These are phyloP conservation scores for Latrodectus hesperus DNA, from an alignment of 2,888 invertebrate genomes.

Conservation along the genomic window DNA sequence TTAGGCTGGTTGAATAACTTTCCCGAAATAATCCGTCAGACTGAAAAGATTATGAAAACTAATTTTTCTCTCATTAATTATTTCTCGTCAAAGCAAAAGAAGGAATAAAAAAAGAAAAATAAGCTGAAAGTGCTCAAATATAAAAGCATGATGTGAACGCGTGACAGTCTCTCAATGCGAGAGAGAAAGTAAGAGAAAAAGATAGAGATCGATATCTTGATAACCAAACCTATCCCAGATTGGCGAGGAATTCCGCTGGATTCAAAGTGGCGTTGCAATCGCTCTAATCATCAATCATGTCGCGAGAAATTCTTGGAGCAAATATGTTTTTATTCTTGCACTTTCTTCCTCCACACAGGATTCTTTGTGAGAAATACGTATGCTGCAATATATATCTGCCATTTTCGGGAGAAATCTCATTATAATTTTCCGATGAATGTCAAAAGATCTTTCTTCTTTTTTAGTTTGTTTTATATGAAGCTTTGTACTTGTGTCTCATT, in stretches of 20 bases:
- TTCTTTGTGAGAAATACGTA: not conserved
- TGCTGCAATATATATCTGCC: constrained; percentile 18
- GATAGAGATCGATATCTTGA: constrained; percentile 41
- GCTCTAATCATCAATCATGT: constrained; percentile 63
- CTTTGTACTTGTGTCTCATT: not conserved
- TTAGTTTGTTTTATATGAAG: not conserved
- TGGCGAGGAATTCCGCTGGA: constrained; percentile 40
- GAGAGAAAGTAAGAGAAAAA: not conserved
- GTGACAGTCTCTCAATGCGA: not conserved
- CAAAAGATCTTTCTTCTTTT: constrained; percentile 13
- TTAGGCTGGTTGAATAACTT: not conserved
- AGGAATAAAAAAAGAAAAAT: constrained; percentile 12
- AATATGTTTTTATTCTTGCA: constrained; percentile 46
- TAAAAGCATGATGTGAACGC: constrained; percentile 8
- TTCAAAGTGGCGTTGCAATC: constrained; percentile 61
- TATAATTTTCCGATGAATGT: constrained; percentile 64
- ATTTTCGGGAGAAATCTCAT: constrained; percentile 56
- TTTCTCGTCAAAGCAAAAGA: constrained; percentile 17
- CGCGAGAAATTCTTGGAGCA: constrained; percentile 41
- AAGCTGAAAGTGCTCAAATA: not conserved
- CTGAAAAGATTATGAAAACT: constrained; percentile 7
- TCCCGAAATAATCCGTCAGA: not conserved
- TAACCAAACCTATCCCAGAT: constrained; percentile 48
- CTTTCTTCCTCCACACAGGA: constrained; percentile 4
- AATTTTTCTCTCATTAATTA: constrained; percentile 45